Conservation (phyloP, 2,888 invertebrate genomes). For the Dorcus parallelipipedus region DNA sequence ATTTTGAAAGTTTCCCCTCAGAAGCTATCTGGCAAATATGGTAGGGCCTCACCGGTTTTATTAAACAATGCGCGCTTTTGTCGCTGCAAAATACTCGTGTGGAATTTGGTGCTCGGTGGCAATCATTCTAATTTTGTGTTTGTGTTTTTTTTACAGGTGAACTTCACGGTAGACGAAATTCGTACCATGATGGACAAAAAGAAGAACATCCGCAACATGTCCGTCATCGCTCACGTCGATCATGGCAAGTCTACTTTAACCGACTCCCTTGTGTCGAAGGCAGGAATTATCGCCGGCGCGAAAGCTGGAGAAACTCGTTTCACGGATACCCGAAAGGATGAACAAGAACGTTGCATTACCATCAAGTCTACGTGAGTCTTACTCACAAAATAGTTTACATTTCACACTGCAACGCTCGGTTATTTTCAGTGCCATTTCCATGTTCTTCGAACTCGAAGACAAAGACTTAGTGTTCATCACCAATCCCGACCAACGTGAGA, state of each 20-base stretch:
- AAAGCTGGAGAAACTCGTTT: conserved; percentile 99
- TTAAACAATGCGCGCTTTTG: background rate
- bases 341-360: conserved; percentile 99
- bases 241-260: conserved; percentile 99
- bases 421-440: conserved; percentile 86
- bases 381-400: background rate
- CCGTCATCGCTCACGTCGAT: conserved; percentile 99
- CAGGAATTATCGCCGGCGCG: conserved; percentile 98
- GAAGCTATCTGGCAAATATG: conserved; percentile 7
- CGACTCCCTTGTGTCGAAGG: conserved; percentile 98
- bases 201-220: conserved; percentile 99
- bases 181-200: conserved; percentile 99
- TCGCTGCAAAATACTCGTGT: background rate
- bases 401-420: background rate
- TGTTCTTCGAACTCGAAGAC: conserved; percentile 96
- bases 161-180: conserved; percentile 99
- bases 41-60: conserved; percentile 9
- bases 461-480: conserved; percentile 94
- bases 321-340: conserved; percentile 99
- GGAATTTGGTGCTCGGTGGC: background rate
- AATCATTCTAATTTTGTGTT: conserved; percentile 16
- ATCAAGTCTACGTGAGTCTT: conserved; percentile 97
- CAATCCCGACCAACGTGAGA: conserved; percentile 85
- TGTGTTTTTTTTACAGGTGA: conserved; percentile 70
- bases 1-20: background rate